Conservation (phyloP, 2,113 vertebrate species). For the Thamnaconus septentrionalis region DNA sequence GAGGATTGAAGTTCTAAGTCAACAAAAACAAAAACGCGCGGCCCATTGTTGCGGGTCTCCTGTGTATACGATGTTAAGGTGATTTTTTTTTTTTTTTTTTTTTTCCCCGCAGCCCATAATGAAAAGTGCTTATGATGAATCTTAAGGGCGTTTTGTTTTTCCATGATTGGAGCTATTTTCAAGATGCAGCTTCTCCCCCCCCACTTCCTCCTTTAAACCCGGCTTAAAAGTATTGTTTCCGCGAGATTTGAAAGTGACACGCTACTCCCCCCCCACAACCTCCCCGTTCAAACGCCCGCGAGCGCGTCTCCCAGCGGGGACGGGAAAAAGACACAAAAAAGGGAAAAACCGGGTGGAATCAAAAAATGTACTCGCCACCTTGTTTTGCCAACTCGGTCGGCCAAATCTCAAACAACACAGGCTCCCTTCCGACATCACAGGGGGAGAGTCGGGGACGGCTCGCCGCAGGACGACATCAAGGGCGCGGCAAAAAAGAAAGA, state of each 20-base stretch:
- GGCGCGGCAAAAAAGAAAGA: constrained; percentile 60
- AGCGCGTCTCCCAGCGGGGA: constrained; percentile 60
- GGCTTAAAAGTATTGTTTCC: constrained; percentile 64
- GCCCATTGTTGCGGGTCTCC: constrained; percentile 63
- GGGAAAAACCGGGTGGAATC: constrained; percentile 19
- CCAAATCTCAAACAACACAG: constrained; percentile 75
- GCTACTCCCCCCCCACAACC: constrained; percentile 18
- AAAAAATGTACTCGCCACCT: constrained; percentile 67
- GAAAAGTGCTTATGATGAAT: constrained; percentile 65
- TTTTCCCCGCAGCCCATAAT: constrained; percentile 43
- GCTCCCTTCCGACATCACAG: constrained; percentile 70
- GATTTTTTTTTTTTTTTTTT: constrained; percentile 35
- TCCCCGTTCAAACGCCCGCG: neutral
- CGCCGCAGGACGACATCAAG: constrained; percentile 71
- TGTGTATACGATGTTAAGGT: constrained; percentile 68
- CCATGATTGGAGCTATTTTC: constrained; percentile 65
- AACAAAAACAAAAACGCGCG: constrained; percentile 68
- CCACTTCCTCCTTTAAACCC: constrained; percentile 52
- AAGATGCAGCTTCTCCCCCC: constrained; percentile 43
- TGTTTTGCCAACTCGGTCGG: constrained; percentile 74
- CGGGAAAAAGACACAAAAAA: constrained; percentile 58
- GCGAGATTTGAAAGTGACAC: constrained; percentile 67
- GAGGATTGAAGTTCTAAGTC: constrained; percentile 66
- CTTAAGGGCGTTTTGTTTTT: constrained; percentile 68
- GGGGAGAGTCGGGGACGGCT: constrained; percentile 54